Conservation (phyloP, 2,888 invertebrate genomes). For the Norana najaformis region DNA sequence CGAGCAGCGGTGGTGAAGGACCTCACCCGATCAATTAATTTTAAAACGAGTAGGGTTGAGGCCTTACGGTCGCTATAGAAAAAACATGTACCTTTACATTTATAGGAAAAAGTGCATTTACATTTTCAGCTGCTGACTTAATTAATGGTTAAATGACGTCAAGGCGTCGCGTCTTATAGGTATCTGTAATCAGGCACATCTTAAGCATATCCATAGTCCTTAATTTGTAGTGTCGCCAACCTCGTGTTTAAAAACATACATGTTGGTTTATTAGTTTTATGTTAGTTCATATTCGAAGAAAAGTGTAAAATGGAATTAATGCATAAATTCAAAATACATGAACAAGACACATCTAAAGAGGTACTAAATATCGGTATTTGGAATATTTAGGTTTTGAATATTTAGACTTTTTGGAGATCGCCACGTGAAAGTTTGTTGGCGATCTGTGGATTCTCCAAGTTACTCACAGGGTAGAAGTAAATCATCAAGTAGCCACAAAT, state of each 20-base stretch:
- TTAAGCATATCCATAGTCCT: background rate
- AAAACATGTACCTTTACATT: too few relatives aligned
- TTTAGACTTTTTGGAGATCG: background rate
- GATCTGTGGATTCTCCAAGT: background rate
- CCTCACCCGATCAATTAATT: too few relatives aligned
- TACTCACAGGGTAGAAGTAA: background rate
- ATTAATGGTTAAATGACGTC: background rate
- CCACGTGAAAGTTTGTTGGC: background rate
- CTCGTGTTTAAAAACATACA: background rate
- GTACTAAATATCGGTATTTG: background rate
- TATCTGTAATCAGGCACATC: background rate
- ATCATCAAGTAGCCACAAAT: too few relatives aligned
- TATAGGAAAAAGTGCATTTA: too few relatives aligned
- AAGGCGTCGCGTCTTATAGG: background rate
- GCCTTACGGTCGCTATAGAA: too few relatives aligned
- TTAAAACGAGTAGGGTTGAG: too few relatives aligned
- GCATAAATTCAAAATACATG: conserved; percentile 5
- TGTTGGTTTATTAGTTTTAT: background rate
- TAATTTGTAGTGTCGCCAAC: background rate
- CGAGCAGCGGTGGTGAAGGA: too few relatives aligned
- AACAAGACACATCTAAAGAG: background rate
- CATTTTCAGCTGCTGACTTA: too few relatives aligned
- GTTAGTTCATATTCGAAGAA: background rate
- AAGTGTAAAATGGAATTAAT: background rate
- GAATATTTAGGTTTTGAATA: background rate